A percentile compares a stretch with the other conserved stretches of the same genome.
Conservation (phyloP, 2,888 invertebrate species). For the Caenorhabditis uteleia region DNA sequence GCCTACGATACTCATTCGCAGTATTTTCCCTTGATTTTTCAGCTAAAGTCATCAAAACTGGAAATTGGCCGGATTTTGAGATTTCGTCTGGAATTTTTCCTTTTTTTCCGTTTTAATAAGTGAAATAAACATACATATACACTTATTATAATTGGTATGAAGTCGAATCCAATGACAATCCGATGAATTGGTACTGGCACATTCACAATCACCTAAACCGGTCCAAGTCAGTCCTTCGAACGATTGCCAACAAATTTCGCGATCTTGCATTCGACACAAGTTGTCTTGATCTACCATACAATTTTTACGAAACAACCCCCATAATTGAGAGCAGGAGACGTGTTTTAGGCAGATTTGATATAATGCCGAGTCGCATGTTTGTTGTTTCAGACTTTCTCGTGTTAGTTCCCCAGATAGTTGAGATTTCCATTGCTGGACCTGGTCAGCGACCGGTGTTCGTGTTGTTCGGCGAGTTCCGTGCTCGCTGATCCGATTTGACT, state of each 20-base stretch:
- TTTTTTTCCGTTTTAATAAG: no score
- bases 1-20: slow-evolving; percentile 19
- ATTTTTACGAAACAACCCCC: slow-evolving; percentile 63
- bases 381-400: slow-evolving; percentile 26
- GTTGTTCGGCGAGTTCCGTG: slow-evolving; percentile 26
- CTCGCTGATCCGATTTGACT: neutral
- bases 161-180: slow-evolving; percentile 69
- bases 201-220: slow-evolving; percentile 65
- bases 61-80: slow-evolving; percentile 43
- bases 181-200: slow-evolving; percentile 53
- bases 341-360: slow-evolving; percentile 64
- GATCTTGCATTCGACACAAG: slow-evolving; percentile 62
- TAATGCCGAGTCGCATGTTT: slow-evolving; percentile 63
- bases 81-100: slow-evolving; percentile 47
- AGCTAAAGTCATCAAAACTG: slow-evolving; percentile 14
- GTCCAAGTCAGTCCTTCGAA: slow-evolving; percentile 69
- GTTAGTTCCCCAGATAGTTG: slow-evolving; percentile 45
- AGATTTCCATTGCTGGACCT: slow-evolving; percentile 43
- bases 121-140: slow-evolving; percentile 60
- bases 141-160: slow-evolving; percentile 69
- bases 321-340: slow-evolving; percentile 64
- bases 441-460: slow-evolving; percentile 40
- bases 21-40: slow-evolving; percentile 8
- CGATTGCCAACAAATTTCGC: slow-evolving; percentile 67
- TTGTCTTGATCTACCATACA: slow-evolving; percentile 67